Conservation (phyloP, 2,888 invertebrate species). For the Schizaphis graminum region DNA sequence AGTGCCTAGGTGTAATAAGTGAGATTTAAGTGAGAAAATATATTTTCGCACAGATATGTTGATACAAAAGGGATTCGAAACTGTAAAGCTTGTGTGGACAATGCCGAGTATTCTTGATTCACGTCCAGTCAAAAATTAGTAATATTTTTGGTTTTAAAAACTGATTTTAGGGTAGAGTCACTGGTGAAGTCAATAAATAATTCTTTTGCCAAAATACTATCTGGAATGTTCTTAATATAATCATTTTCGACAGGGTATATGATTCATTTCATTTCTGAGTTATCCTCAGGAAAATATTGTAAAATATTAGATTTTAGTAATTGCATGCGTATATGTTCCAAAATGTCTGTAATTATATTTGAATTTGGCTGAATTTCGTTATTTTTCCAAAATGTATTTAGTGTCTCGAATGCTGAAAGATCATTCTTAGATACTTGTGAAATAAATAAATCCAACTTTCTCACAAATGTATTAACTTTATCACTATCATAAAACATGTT, state of each 20-base stretch:
- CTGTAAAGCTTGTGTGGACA: constrained; percentile 40
- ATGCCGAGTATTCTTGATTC: constrained; percentile 54
- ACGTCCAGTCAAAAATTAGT: constrained; percentile 54
- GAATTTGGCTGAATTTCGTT: constrained; percentile 47
- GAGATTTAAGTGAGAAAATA: too few species aligned
- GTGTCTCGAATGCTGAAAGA: constrained; percentile 34
- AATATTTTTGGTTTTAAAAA: constrained; percentile 54
- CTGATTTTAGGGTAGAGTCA: constrained; percentile 53
- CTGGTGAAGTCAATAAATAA: constrained; percentile 56
- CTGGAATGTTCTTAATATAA: constrained; percentile 38
- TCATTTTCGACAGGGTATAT: constrained; percentile 11
- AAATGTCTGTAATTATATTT: background rate
- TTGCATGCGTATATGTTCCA: constrained; percentile 35
- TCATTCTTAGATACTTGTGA: constrained; percentile 42
- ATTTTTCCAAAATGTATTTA: constrained; percentile 31
- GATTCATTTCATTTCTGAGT: constrained; percentile 33
- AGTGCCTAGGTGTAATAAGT: too few species aligned
- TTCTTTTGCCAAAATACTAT: constrained; percentile 55
- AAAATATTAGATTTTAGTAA: constrained; percentile 34
- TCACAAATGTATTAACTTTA: constrained; percentile 22
- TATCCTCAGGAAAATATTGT: constrained; percentile 37
- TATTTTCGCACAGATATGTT: too few species aligned
- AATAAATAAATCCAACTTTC: constrained; percentile 55
- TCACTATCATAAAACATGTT: too few species aligned
- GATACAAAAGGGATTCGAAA: background rate